A percentile compares a stretch with the other conserved stretches of the same genome.
Conservation (phyloP, 1,140 invertebrate genomes). For the Micrasema minimum region DNA sequence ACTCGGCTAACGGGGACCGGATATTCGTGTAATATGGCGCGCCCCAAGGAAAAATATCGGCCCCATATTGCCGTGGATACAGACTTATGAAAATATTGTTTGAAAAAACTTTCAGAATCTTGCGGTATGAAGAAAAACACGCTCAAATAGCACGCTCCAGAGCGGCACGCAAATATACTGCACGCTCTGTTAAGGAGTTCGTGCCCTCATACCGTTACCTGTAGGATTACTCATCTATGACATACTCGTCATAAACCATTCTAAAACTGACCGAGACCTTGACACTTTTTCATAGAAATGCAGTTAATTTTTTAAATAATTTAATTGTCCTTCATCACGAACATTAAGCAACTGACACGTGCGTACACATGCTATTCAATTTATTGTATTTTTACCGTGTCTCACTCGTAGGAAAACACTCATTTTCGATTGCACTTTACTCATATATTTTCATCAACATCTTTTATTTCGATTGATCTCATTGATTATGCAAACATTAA, state of each 20-base stretch:
- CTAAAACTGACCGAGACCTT: constrained; percentile 31
- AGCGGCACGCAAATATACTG: constrained; percentile 11
- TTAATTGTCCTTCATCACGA: too few species aligned
- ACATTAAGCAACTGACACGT: too few species aligned
- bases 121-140: constrained; percentile 3
- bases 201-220: neutral
- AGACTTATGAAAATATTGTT: constrained; percentile 32
- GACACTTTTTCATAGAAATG: too few species aligned
- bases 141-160: neutral
- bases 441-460: too few species aligned
- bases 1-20: neutral
- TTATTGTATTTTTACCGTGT: too few species aligned
- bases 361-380: too few species aligned
- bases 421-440: too few species aligned
- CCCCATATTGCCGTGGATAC: constrained; percentile 27
- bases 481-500: too few species aligned
- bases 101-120: constrained; percentile 27
- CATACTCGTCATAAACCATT: neutral
- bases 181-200: constrained; percentile 1
- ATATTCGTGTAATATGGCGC: constrained; percentile 30
- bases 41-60: constrained; percentile 23
- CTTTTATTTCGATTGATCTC: too few species aligned
- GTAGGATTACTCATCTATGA: neutral
- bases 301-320: too few species aligned
- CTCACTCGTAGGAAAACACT: too few species aligned